Base-by-base conservation (phyloP, 1,140 invertebrate species). In the Phymastichus coffea region DNA sequence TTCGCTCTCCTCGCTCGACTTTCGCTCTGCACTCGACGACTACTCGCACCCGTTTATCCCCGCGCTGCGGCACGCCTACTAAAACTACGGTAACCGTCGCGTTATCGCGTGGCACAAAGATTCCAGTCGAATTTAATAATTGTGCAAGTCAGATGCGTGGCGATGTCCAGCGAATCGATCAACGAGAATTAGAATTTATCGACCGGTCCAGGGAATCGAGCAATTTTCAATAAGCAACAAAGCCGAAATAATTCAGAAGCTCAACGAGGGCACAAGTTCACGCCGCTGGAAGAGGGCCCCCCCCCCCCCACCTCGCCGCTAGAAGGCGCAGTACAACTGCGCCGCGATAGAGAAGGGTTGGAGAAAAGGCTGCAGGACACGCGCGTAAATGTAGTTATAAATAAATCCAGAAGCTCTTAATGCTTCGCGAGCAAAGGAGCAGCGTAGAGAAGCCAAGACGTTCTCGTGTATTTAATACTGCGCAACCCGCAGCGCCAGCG, bases 301-400 rank as follows among this genome's bases (percentile, higher is more conserved):
- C 30, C 28, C 10, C 47, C 26, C 15, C 10, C 30, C 3, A n/a
- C n/a, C n/a, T n/a, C n/a, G n/a, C n/a, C n/a, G n/a, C n/a, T n/a
- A n/a, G n/a, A n/a, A n/a, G n/a, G n/a, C n/a, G n/a, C n/a, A n/a
- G n/a, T n/a, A n/a, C n/a, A n/a, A n/a, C n/a, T n/a, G 37, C 15
- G 15, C 7, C 26, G 23, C 41, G 70, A 70, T 75, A 76, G 65
- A 61, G 67, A 61, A 61, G 68, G 66, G 67, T 68, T 63, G 60
- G 71, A 76, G 67, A n/a, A n/a, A n/a, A n/a, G 74, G 74, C 64
- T 61, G 65, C 61, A 63, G 70, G 72, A 74, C 68, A 77, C 77
- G 74, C 76, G 73, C 74, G 75, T 79, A 80, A 80, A 80, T 80
- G 78, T 80, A 80, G 78, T 80, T 80, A 80, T 80, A 80, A 80